Base-by-base conservation (phyloP, 2,888 invertebrate species). In the Mellilla xanthometata region DNA sequence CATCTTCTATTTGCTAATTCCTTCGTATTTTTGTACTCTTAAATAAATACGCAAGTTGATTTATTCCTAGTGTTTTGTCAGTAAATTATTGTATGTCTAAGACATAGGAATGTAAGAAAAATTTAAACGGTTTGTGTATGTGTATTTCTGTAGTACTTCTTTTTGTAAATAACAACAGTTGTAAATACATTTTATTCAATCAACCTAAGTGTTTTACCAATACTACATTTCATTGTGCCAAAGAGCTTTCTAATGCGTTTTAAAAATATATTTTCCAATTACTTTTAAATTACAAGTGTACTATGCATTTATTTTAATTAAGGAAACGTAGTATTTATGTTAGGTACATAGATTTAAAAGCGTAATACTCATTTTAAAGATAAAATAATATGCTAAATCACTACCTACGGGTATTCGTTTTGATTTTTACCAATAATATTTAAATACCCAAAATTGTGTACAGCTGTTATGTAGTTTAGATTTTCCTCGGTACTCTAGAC, bases 381-480 rank as follows among this genome's bases (percentile, higher is more conserved):
- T n/a, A n/a, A n/a, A n/a, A n/a, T n/a, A n/a, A n/a, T n/a, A n/a
- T n/a, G 11, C 11, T 29, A 44, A 39, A 30, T 39, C 10, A 11
- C 9, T 33, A 26, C 38, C 33, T 48, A 58, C 53, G 55, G 52
- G 52, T 54, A 51, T 66, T 58, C 59, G 59, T 52, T 51, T 62
- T 51, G 57, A 45, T 55, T 58, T 54, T 30, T 39, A 46, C 56
- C 62, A 59, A 53, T 6, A 39, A 7, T 31, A 28, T 34, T 39
- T 33, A 8, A 23, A 8, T 23, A 24, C 3, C 7, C 8, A 35
- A 51, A 53, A 48, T 56, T 33, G 51, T 80, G 76, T 82, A 81
- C 74, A 77, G 71, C 72, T 79, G 81, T 82, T 83, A 81, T 80
- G 80, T 81, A 80, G 77, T 52, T 77, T 77, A 76, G 73, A 60